Base-by-base conservation (phyloP, 1,140 invertebrate species). In the Drosophila leontia region DNA sequence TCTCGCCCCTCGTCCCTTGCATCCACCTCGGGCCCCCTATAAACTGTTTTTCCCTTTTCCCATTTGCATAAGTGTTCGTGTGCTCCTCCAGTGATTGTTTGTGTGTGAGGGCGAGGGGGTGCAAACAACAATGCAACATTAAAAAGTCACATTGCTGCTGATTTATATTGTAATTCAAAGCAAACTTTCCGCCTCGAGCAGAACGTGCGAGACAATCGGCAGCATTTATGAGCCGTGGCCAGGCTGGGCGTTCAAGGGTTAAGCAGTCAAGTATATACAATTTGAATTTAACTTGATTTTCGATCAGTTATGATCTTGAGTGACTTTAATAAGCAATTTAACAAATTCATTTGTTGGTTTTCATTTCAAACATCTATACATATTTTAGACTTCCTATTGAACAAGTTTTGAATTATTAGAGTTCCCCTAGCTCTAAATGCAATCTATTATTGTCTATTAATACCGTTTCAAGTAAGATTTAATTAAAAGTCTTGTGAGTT, bases 131-230 rank as follows among this genome's bases (percentile, higher is more conserved):
- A 82, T 82, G 76, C 75, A 75, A 69, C 82, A 86, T 86, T 86
- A 86, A 82, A 86, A 88, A 88, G 80, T 88, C 81, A 82, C 78
- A 88, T 90, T 76, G 67, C 72, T 76, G 79, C 82, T 85, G 85
- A 90, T 90, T 90, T 90, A 90, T 90, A 84, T 90, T 77, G 81
- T 67, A 82, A 90, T 90, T 90, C 67, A 60, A 82, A 77, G 45
- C 45, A 63, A 90, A 90, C 75, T 80, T 90, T 85, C 58, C 37
- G 56, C 62, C 57, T 55, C 55, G 50, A 53, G 84, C 80, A 67
- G 63, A 82, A 72, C 82, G 78, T 85, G 78, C 67, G 78, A 78
- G 71, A 78, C 72, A 79, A 78, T 59, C 42, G 47, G 64, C 47
- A 78, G 76, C 78, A 84, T 80, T 84, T 80, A 80, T 80, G 82